Evolutionary conservation across 2,113 vertebrate genomes (phyloP).

Genomic region (Neomonachus schauinslandi): DNA sequence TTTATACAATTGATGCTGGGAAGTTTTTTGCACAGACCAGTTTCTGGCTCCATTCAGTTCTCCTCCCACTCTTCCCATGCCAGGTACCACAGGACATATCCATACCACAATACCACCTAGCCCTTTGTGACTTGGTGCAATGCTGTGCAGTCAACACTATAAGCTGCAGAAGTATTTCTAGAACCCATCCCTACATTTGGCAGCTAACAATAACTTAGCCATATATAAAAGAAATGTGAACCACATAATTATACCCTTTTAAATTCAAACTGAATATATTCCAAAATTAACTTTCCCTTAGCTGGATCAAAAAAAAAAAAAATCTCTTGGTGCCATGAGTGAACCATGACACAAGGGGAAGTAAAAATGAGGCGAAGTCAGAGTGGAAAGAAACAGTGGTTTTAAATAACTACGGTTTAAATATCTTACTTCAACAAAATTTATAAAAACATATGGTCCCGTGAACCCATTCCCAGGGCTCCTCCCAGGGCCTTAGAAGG

Average conservation of each 20-base stretch:
- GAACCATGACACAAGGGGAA: background rate
- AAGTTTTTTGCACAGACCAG: background rate
- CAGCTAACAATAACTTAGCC: background rate
- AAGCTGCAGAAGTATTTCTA: background rate
- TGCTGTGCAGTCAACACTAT: background rate
- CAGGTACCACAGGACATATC: background rate
- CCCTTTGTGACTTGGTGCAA: background rate
- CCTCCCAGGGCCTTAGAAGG: background rate
- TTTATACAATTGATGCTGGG: background rate
- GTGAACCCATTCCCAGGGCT: background rate
- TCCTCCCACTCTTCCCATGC: background rate
- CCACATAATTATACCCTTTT: background rate
- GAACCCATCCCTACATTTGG: background rate
- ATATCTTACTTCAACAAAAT: background rate
- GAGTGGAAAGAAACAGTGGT: background rate
- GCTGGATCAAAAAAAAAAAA: background rate
- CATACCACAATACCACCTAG: background rate
- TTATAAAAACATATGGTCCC: background rate
- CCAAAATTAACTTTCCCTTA: background rate
- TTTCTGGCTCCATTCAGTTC: background rate
- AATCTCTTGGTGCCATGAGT: background rate
- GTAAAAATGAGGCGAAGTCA: background rate
- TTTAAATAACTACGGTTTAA: constrained; percentile 10
- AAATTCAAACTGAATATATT: background rate
- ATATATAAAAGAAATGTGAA: background rate